Evolutionary conservation across 2,888 invertebrate species (phyloP), one percentile per base, ranked within the genome.

Genomic region (Torymus tubicola): DNA sequence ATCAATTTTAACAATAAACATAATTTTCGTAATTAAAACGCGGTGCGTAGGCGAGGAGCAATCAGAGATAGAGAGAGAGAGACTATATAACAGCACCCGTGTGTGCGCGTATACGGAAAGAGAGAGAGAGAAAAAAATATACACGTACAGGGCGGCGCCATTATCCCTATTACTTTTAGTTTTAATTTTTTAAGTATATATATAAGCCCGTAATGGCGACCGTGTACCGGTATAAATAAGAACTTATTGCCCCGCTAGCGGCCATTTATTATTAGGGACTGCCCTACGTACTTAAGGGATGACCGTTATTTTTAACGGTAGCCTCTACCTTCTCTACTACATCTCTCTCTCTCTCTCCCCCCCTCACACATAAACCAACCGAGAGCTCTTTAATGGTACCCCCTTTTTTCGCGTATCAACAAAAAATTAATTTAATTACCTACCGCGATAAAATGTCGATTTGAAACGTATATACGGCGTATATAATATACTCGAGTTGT

Each of bases 241-340:
- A 71, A 78, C 65, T 71, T 78, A 71, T 71, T 52, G 58, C 69
- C 63, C 8, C 42, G 75, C 55, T 5, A 42, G 12, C 65, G 71
- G 10, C 24, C 70, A 52, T 78, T 78, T 78, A 71, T 78, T 71
- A 78, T 58, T 1, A n/a, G 21, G 50, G 65, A 65, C 76, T 42
- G 42, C 42, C 42, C 42, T 77, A 21, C 57, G 76, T 77, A 70
- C 70, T 78, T 78, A 78, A 78, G 31, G 71, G 78, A 78, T 71
- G 65, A 72, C 65, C 78, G 65, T 78, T 78, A 72, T 52, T 78
- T 78, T 78, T 78, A 78, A 78, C 65, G 60, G 58, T 60, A 78
- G 21, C 21, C 21, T 2, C 21, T 2, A 21, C 21, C 21, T 21
- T 21, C 21, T 2, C 21, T 21, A 21, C 21, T 21, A 21, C 21